Evolutionary conservation across 2,888 invertebrate genomes (phyloP).

Genomic region (Pachydiplax longipennis): DNA sequence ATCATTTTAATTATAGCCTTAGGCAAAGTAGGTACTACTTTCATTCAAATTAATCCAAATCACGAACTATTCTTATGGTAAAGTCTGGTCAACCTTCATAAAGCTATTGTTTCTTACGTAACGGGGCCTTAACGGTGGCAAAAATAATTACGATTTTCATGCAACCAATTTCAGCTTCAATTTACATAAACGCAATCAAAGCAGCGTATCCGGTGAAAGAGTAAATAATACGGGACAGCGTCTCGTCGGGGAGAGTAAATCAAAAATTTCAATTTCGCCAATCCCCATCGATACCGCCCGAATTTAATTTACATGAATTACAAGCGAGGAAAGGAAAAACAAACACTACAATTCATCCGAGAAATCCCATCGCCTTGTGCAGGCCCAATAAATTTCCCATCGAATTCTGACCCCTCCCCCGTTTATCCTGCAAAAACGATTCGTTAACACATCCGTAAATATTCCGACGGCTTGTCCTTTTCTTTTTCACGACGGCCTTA

Average conservation of each 20-base stretch:
- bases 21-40: too few relatives aligned
- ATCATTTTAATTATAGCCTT: too few relatives aligned
- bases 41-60: too few relatives aligned
- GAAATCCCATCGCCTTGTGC: not conserved
- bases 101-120: too few relatives aligned
- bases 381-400: not conserved
- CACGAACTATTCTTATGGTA: too few relatives aligned
- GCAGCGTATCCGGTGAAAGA: too few relatives aligned
- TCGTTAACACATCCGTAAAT: not conserved
- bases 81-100: too few relatives aligned
- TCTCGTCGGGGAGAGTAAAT: not conserved
- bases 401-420: not conserved
- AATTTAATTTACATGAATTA: not conserved
- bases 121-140: too few relatives aligned
- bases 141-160: too few relatives aligned
- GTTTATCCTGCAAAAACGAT: not conserved
- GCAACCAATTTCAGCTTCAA: too few relatives aligned
- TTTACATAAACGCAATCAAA: too few relatives aligned
- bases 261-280: not conserved
- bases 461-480: not conserved
- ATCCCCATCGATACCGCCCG: not conserved
- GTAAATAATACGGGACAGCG: too few relatives aligned
- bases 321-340: not conserved
- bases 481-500: not conserved
- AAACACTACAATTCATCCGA: not conserved